Evolutionary conservation across 64 coral and sea anemone genomes (phyloP), one percentile per base, ranked within the genome.

Genomic region (Trachythela sp.): DNA sequence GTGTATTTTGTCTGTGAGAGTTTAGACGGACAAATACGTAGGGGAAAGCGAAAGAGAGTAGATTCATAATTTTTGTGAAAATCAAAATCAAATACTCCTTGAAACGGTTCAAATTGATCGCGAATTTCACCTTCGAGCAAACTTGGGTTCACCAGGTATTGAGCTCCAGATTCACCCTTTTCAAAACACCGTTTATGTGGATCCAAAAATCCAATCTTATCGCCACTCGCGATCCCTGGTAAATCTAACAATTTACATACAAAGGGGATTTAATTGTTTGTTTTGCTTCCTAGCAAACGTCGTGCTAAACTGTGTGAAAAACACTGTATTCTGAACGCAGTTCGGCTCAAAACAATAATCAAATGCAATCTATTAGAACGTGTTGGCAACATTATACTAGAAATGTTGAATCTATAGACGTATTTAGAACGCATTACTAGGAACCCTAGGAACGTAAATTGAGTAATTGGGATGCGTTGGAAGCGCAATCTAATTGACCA

Each of bases 161-260:
- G 86, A 33, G 86, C 70, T 29, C 95, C 95, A 14, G 95, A 92
- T 90, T 97, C 95, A 35, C 86, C 91, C 8, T 71, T 40, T 24
- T 93, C 93, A 86, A 97, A 97, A 64, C 90, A 97, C 14, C 87
- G 88, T 39, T 94, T 93, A 86, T 97, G 95, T 10, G 95, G 95
- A 42, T 97, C 95, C n/a, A 97, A 80, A 43, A 97, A 94, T 33
- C 93, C 95, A 40, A 94, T 38, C 5, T 91, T 86, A 48, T 90
- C 85, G 22, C 86, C 95, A 87, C 95, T 97, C 18, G 92, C 88
- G 41, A 97, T 93, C 22, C 95, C 94, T 54, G 95, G 95, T 13
- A 97, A 88, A 86, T 97, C 95, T 97, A 38, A 40, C 70, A 88
- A 64, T 48, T 17, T 37, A 5, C 72, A 39, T n/a, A 13, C 31